Evolutionary conservation across 1,140 invertebrate species (phyloP).

Genomic region (Bombus affinis): DNA sequence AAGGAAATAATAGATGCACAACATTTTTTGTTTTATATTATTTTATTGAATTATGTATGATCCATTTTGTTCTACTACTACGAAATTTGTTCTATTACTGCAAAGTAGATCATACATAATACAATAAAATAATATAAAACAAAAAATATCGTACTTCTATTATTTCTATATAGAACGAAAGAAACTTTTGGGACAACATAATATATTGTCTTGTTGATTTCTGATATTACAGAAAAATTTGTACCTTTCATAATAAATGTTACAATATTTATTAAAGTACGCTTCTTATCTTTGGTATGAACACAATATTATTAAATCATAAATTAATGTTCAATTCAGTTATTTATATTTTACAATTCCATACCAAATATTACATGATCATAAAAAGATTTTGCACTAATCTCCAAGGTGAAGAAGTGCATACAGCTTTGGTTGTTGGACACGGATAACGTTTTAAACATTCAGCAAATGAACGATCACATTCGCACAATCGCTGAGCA

Average conservation of each 20-base stretch:
- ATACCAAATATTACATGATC: constrained; percentile 73
- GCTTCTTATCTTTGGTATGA: constrained; percentile 40
- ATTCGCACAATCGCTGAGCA: constrained; percentile 91
- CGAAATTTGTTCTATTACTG: too few species aligned
- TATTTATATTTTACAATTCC: neutral
- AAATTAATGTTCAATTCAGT: neutral
- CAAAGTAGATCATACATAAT: too few species aligned
- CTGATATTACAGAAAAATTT: constrained; percentile 12
- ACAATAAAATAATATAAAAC: too few species aligned
- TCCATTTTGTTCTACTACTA: too few species aligned
- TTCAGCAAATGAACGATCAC: constrained; percentile 90
- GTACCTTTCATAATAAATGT: constrained; percentile 8
- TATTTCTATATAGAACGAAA: too few species aligned
- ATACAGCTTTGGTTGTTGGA: constrained; percentile 87
- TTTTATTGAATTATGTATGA: too few species aligned
- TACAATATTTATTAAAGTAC: constrained; percentile 2
- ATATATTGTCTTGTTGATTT: neutral
- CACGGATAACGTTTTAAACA: constrained; percentile 90
- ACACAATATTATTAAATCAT: neutral
- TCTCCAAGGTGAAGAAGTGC: constrained; percentile 87
- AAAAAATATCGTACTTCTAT: too few species aligned
- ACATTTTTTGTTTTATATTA: too few species aligned
- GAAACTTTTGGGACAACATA: too few species aligned
- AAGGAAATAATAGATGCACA: too few species aligned
- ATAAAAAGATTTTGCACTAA: constrained; percentile 89